Evolutionary conservation across 2,888 invertebrate genomes (phyloP).

Genomic region (Junonia oenone): DNA sequence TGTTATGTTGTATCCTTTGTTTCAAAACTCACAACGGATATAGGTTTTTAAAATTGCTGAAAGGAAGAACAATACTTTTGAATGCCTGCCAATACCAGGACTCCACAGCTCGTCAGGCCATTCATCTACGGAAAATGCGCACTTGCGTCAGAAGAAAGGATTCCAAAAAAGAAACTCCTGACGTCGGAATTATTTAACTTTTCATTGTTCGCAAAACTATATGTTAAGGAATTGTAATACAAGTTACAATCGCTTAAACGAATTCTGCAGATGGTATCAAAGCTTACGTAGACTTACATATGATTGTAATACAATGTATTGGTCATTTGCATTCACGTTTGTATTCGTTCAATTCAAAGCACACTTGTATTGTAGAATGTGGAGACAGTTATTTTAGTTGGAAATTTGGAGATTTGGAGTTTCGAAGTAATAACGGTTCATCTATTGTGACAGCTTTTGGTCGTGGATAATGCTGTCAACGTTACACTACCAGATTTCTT

Average conservation of each 20-base stretch:
- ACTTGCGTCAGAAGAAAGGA: slow-evolving; percentile 30
- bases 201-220: background rate
- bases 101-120: slow-evolving; percentile 14
- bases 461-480: background rate
- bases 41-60: background rate
- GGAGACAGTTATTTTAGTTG: slow-evolving; percentile 62
- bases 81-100: slow-evolving; percentile 28
- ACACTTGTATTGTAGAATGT: slow-evolving; percentile 43
- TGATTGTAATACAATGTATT: slow-evolving; percentile 27
- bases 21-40: background rate
- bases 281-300: slow-evolving; percentile 2
- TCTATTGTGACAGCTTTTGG: slow-evolving; percentile 33
- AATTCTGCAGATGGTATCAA: background rate
- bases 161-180: slow-evolving; percentile 24
- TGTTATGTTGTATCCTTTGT: background rate
- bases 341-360: slow-evolving; percentile 36
- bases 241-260: slow-evolving; percentile 8
- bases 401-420: slow-evolving; percentile 41
- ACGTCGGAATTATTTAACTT: background rate
- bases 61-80: slow-evolving; percentile 26
- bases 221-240: slow-evolving; percentile 1
- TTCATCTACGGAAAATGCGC: slow-evolving; percentile 17
- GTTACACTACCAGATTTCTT: background rate
- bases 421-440: slow-evolving; percentile 49
- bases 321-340: slow-evolving; percentile 33